Base-by-base conservation (phyloP, 92 coral and sea anemone species). In the Palythoa caribaeorum region DNA sequence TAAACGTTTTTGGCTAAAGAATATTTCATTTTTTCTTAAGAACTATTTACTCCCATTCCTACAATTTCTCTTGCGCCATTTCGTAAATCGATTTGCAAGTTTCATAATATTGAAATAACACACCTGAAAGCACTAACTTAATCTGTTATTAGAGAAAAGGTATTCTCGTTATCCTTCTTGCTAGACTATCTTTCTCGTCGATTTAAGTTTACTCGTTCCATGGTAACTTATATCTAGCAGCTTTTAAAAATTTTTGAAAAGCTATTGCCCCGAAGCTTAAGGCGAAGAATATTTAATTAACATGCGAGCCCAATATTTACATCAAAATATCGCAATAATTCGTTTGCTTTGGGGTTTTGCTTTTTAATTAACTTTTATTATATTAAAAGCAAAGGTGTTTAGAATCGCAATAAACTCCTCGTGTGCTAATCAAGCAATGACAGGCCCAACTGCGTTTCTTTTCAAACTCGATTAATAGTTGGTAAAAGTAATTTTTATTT, bases 281-380 rank as follows among this genome's bases (percentile, higher is more conserved):
- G 44, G 47, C 40, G 6, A 35, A 70, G 17, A 70, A 9, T 35
- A 70, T 70, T 63, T 28, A 38, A 70, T 70, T 16, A 70, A 36
- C 47, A 47, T 19, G 19, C 75, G 16, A 36, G 7, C 38, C 28
- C 44, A 70, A 70, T 9, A 70, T 38, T 35, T 21, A 13, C 21
- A 20, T 51, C n/a, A 53, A 66, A 44, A 65, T 65, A 68, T 44
- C 37, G 47, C 74, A 68, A 10, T 44, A 65, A 47, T 81, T 81
- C 62, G 19, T 20, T 81, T 81, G 86, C 62, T 47, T 81, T 81
- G 60, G 47, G 52, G 28, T 66, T 69, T 65, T 48, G 12, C 55
- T 68, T 50, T 81, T 65, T 69, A 81, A 81, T 81, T 81, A 81
- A 65, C 62, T 81, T 81, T 81, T 65, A 81, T 81, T 81, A 50